phyloP scores from a whole-genome alignment of 2,888 invertebrate species.

The Hylaea fasciaria region DNA sequence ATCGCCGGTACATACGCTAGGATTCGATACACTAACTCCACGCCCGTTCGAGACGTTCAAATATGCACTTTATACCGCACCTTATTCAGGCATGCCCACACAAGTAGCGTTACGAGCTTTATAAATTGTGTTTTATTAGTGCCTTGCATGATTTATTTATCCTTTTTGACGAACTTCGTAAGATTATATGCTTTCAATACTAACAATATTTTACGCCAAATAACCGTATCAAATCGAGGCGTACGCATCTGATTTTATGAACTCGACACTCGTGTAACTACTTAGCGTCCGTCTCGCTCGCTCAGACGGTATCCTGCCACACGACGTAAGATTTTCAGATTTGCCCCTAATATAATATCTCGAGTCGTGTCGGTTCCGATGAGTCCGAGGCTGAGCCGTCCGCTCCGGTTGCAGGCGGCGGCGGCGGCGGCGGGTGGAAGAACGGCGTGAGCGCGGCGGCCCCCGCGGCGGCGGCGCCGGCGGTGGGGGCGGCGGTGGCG shows the following conservation, averaged over 20 bases:
- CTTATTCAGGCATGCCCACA: no score
- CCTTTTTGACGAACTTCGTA: constrained; percentile 2
- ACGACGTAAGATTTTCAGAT: constrained; percentile 77
- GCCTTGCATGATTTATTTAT: not conserved
- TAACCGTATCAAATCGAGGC: no score
- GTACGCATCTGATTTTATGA: constrained; percentile 3
- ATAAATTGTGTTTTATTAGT: not conserved
- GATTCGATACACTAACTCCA: no score
- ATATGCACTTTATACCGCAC: not conserved
- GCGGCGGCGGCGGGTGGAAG: constrained; percentile 51
- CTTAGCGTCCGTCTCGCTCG: no score
- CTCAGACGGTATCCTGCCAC: constrained; percentile 40
- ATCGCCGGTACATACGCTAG: no score
- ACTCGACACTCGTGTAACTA: no score
- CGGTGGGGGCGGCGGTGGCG: constrained; percentile 40
- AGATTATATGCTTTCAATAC: constrained; percentile 1
- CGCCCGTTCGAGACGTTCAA: no score
- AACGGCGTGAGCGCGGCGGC: constrained; percentile 33
- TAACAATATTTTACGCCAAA: no score
- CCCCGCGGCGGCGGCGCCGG: constrained; percentile 29
- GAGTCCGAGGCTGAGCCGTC: not conserved
- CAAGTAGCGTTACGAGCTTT: no score
- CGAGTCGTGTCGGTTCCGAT: no score
- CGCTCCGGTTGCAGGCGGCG: no score
- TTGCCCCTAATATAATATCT: constrained; percentile 33